A percentile compares a stretch with the other conserved stretches of the same genome.
Evolutionary conservation across 1,140 invertebrate species (phyloP).

Genomic region (Leptinotarsa texana): DNA sequence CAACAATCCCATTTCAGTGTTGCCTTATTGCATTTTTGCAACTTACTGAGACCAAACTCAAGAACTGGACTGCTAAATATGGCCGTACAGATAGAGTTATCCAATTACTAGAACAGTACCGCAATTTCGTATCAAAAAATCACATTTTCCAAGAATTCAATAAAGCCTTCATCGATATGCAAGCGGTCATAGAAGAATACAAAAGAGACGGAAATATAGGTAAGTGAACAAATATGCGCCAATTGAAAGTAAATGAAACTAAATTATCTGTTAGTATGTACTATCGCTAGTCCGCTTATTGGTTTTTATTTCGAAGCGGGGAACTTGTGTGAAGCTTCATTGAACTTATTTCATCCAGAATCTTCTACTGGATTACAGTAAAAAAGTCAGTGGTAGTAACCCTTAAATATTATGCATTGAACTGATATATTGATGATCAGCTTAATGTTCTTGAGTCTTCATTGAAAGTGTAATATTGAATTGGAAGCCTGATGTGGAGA

Average conservation of each 20-base stretch:
- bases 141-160: constrained; percentile 94
- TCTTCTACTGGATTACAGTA: no score
- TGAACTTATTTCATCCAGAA: no score
- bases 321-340: no score
- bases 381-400: no score
- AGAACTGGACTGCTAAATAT: constrained; percentile 87
- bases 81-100: constrained; percentile 81
- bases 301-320: no score
- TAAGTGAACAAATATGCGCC: constrained; percentile 57
- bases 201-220: constrained; percentile 79
- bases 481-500: no score
- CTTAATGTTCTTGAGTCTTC: no score
- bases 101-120: constrained; percentile 83
- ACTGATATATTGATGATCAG: no score
- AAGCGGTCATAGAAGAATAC: constrained; percentile 88
- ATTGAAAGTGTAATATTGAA: no score
- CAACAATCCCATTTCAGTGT: constrained; percentile 60
- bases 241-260: neutral
- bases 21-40: constrained; percentile 89
- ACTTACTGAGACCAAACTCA: constrained; percentile 85
- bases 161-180: constrained; percentile 88
- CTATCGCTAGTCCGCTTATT: neutral
- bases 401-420: no score
- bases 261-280: constrained; percentile 1
- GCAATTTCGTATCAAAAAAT: constrained; percentile 88